Conservation (phyloP, 1,140 invertebrate species). For the Tetramorium alpestre region DNA sequence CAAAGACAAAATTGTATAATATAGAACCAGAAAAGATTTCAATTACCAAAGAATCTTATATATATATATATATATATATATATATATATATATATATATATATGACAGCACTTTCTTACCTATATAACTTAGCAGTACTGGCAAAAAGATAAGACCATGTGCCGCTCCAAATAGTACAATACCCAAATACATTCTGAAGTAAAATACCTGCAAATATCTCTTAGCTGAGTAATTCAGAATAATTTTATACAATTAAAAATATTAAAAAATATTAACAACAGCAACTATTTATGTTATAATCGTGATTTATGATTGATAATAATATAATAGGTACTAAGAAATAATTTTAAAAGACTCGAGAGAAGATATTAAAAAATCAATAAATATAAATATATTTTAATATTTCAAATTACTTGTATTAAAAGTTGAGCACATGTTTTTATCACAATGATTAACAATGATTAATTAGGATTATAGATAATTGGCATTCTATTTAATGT, state of each 20-base stretch:
- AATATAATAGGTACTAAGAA: background rate
- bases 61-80: background rate
- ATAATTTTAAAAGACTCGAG: background rate
- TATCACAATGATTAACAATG: background rate
- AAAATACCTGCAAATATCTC: conserved; percentile 91
- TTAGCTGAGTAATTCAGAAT: background rate
- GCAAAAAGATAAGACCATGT: conserved; percentile 98
- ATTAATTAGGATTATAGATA: background rate
- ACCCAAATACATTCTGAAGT: conserved; percentile 99
- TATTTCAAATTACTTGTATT: background rate
- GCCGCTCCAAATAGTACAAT: conserved; percentile 98
- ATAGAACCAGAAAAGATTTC: background rate
- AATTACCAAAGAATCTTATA: background rate
- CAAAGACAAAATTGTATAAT: background rate
- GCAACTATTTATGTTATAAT: background rate
- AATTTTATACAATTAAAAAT: conserved; percentile 2
- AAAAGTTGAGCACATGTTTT: background rate
- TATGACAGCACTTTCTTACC: conserved; percentile 89
- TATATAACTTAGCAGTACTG: conserved; percentile 97
- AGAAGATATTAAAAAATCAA: background rate
- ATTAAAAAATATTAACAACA: background rate
- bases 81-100: background rate
- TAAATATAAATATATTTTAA: background rate
- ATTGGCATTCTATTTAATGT: background rate
- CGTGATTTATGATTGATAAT: background rate